A percentile compares a stretch with the other conserved stretches of the same genome.
Evolutionary conservation across 2,888 invertebrate species (phyloP).

Genomic region (Gnatocerus cornutus): DNA sequence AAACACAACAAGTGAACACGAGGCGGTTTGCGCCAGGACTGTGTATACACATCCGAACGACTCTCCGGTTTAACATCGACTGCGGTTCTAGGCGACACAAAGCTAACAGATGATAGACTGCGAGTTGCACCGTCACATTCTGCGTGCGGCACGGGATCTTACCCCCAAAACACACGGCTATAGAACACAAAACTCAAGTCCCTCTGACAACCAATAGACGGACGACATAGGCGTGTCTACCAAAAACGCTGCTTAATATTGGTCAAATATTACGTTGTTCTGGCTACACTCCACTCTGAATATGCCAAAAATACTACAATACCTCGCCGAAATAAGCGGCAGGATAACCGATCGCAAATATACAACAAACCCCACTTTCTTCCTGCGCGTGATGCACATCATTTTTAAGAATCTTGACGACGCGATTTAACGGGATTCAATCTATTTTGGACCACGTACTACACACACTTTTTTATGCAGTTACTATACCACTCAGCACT

Average conservation of each 20-base stretch:
- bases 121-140: constrained; percentile 57
- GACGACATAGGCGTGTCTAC: constrained; percentile 65
- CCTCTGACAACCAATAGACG: constrained; percentile 60
- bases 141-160: constrained; percentile 54
- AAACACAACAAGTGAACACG: constrained; percentile 49
- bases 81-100: constrained; percentile 47
- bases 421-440: constrained; percentile 35
- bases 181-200: constrained; percentile 40
- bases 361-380: constrained; percentile 12
- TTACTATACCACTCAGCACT: too few species aligned
- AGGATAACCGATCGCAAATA: constrained; percentile 20
- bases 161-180: constrained; percentile 38
- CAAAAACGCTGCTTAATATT: constrained; percentile 68
- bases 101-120: constrained; percentile 51
- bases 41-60: constrained; percentile 58
- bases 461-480: neutral
- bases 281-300: constrained; percentile 24
- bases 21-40: constrained; percentile 48
- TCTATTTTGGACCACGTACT: neutral
- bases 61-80: constrained; percentile 58
- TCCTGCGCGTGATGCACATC: neutral
- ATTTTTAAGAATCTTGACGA: constrained; percentile 38
- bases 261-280: constrained; percentile 61
- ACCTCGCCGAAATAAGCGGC: constrained; percentile 35
- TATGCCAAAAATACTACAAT: constrained; percentile 41